Conservation (phyloP, 2,888 invertebrate species). For the Carterocephalus palaemon region DNA sequence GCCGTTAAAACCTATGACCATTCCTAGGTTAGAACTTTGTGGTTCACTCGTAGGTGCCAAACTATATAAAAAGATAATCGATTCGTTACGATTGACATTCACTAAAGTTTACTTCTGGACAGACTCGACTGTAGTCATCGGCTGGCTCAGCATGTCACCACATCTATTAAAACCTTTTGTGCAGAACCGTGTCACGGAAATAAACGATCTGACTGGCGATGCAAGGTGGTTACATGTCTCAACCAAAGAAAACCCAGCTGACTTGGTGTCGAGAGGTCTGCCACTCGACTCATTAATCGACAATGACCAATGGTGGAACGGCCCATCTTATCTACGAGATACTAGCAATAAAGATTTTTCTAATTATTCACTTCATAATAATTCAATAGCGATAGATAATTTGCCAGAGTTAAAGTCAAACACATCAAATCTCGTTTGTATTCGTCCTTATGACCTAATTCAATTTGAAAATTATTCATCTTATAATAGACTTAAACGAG, state of each 20-base stretch:
- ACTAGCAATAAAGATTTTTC: background rate
- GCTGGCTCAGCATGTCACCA: too few species aligned
- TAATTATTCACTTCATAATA: background rate
- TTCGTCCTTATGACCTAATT: conserved; percentile 1
- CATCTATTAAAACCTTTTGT: conserved; percentile 19
- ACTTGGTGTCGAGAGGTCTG: conserved; percentile 13
- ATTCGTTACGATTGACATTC: conserved; percentile 16
- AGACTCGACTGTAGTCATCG: too few species aligned
- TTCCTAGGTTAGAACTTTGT: conserved; percentile 9
- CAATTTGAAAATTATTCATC: conserved; percentile 23
- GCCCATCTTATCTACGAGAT: conserved; percentile 5
- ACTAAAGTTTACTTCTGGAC: conserved; percentile 5
- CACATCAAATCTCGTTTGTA: background rate
- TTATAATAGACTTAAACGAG: conserved; percentile 20
- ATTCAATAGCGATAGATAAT: too few species aligned
- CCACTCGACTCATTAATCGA: conserved; percentile 8
- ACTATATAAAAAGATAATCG: conserved; percentile 16
- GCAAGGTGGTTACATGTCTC: conserved; percentile 5
- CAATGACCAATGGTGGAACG: conserved; percentile 18
- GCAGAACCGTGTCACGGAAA: conserved; percentile 17
- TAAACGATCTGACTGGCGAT: conserved; percentile 17
- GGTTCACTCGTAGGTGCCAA: conserved; percentile 19
- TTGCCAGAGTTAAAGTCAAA: background rate
- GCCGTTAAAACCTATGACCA: conserved; percentile 7
- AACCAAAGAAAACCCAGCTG: conserved; percentile 15